These are phyloP conservation scores for Falcunculus frontatus DNA, from an alignment of 2,113 vertebrate species.

Conservation along the genomic window DNA sequence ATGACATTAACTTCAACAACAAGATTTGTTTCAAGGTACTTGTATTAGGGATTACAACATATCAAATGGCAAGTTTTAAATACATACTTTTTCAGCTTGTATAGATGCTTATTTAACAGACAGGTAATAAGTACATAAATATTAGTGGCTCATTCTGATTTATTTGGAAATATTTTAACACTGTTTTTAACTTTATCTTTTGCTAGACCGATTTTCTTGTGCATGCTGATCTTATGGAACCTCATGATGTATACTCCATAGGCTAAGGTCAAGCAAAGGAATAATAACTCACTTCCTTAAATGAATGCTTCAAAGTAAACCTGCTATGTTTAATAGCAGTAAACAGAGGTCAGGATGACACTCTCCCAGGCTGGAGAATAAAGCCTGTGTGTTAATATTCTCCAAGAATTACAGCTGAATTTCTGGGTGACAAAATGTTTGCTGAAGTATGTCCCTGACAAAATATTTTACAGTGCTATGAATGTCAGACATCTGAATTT, in stretches of 20 bases:
- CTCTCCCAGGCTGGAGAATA: constrained; percentile 68
- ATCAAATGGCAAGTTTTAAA: constrained; percentile 8
- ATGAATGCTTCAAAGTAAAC: constrained; percentile 78
- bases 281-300: constrained; percentile 78
- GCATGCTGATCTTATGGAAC: constrained; percentile 56
- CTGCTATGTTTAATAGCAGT: constrained; percentile 71
- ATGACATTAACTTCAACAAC: constrained; percentile 34
- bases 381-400: constrained; percentile 56
- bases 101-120: not conserved
- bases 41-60: not conserved
- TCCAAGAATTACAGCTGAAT: constrained; percentile 24
- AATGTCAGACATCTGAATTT: not conserved
- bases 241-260: constrained; percentile 70
- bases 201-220: constrained; percentile 22
- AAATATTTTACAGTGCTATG: not conserved
- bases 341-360: constrained; percentile 73
- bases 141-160: not conserved
- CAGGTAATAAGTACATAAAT: not conserved
- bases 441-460: constrained; percentile 2
- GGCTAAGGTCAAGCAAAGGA: constrained; percentile 76
- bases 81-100: not conserved
- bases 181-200: constrained; percentile 10
- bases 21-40: constrained; percentile 53
- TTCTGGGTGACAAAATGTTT: constrained; percentile 36
- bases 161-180: not conserved